phyloP scores from a whole-genome alignment of 2,888 invertebrate species.

The Hypercompe scribonia region DNA sequence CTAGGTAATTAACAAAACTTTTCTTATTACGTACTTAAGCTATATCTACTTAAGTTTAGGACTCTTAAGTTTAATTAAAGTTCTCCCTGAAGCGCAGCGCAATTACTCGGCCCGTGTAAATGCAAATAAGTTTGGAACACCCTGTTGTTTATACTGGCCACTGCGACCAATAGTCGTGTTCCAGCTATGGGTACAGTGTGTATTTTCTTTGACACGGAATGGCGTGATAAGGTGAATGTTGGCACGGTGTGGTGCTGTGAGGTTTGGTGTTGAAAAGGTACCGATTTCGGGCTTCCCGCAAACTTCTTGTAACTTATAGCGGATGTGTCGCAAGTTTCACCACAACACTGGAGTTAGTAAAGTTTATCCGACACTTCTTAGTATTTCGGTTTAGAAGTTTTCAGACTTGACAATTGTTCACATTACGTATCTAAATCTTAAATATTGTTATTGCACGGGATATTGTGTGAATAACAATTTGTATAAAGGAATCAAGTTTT shows the following conservation, averaged over 20 bases:
- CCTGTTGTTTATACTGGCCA: slow-evolving; percentile 77
- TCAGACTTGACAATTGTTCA: slow-evolving; percentile 54
- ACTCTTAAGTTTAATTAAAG: slow-evolving; percentile 84
- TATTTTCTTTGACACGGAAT: slow-evolving; percentile 30
- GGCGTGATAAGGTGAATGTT: slow-evolving; percentile 29
- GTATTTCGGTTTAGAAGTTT: slow-evolving; percentile 58
- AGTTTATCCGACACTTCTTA: slow-evolving; percentile 57
- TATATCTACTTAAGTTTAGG: slow-evolving; percentile 77
- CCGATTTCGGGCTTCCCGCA: slow-evolving; percentile 57
- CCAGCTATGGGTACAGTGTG: slow-evolving; percentile 52
- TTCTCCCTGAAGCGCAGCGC: slow-evolving; percentile 83
- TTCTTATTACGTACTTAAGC: slow-evolving; percentile 78
- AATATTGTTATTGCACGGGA: slow-evolving; percentile 49
- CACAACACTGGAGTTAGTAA: slow-evolving; percentile 65
- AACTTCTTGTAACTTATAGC: slow-evolving; percentile 69
- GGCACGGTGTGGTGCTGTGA: slow-evolving; percentile 35
- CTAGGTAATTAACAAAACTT: slow-evolving; percentile 75
- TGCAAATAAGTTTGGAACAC: slow-evolving; percentile 84
- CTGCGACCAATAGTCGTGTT: slow-evolving; percentile 59
- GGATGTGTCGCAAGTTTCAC: slow-evolving; percentile 74
- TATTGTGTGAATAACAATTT: slow-evolving; percentile 19
- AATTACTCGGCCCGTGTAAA: slow-evolving; percentile 85
- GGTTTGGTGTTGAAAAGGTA: slow-evolving; percentile 38
- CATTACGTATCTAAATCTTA: slow-evolving; percentile 48
- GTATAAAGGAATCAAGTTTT: slow-evolving; percentile 1